Evolutionary conservation across 2,888 invertebrate species (phyloP).

Genomic region (Drosophila suboccidentalis): DNA sequence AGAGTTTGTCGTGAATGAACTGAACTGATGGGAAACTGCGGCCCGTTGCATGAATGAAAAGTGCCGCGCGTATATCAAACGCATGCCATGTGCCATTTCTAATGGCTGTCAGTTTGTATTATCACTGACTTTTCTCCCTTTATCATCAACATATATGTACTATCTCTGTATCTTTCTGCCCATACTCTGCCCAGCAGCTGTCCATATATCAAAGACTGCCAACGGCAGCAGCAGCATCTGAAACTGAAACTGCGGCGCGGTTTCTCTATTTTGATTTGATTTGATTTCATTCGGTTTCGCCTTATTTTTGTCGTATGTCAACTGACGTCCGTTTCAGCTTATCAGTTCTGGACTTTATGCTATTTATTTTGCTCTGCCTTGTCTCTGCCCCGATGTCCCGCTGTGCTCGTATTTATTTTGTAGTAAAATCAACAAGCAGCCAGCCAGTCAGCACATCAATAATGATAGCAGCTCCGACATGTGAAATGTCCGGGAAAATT

Average conservation of each 20-base stretch:
- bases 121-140: constrained; percentile 41
- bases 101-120: constrained; percentile 70
- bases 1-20: constrained; percentile 40
- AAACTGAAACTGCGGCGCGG: constrained; percentile 8
- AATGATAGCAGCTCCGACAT: constrained; percentile 15
- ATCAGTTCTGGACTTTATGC: constrained; percentile 74
- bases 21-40: constrained; percentile 17
- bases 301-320: constrained; percentile 44
- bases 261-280: constrained; percentile 65
- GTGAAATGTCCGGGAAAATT: not conserved
- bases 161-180: constrained; percentile 10
- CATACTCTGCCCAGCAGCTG: constrained; percentile 30
- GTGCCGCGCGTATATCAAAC: constrained; percentile 72
- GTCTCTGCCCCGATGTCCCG: constrained; percentile 19
- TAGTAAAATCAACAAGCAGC: constrained; percentile 65
- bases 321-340: constrained; percentile 56
- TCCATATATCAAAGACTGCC: constrained; percentile 69
- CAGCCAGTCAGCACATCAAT: constrained; percentile 34
- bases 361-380: constrained; percentile 63
- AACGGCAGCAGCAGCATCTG: constrained; percentile 24
- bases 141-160: constrained; percentile 32
- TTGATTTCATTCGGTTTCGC: constrained; percentile 44
- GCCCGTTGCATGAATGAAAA: constrained; percentile 55
- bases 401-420: constrained; percentile 59
- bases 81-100: constrained; percentile 62